Evolutionary conservation across 2,888 invertebrate species (phyloP).

Genomic region (Nephrotoma flavescens): DNA sequence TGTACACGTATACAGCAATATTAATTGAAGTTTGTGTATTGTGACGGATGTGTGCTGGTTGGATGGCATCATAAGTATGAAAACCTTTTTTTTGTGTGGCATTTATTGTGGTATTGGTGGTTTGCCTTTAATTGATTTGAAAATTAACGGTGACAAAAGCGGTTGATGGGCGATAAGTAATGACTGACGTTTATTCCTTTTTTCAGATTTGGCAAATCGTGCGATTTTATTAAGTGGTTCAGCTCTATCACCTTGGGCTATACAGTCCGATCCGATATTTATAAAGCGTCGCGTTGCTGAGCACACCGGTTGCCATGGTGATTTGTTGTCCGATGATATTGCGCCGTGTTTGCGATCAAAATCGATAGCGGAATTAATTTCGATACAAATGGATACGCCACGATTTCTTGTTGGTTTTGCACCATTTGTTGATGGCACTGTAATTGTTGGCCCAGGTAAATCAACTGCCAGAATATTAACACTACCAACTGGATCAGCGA

Average conservation of each 20-base stretch:
- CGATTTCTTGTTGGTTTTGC: constrained; percentile 78
- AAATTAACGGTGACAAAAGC: not conserved
- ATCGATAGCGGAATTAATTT: constrained; percentile 56
- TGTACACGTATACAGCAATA: not conserved
- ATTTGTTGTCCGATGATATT: constrained; percentile 65
- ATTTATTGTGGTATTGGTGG: not conserved
- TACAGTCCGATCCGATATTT: constrained; percentile 68
- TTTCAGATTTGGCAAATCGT: constrained; percentile 72
- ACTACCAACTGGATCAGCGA: constrained; percentile 30
- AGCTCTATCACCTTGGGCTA: constrained; percentile 81
- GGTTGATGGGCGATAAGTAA: not conserved
- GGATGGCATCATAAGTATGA: not conserved
- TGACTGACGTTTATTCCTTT: constrained; percentile 14
- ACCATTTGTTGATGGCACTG: constrained; percentile 87
- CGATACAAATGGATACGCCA: constrained; percentile 63
- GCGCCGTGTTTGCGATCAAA: constrained; percentile 72
- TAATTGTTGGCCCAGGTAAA: constrained; percentile 48
- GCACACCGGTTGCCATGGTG: constrained; percentile 70
- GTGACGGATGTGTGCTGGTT: not conserved
- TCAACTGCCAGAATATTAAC: constrained; percentile 23
- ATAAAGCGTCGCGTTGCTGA: constrained; percentile 71
- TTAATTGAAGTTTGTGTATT: not conserved
- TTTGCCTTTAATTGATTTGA: not conserved
- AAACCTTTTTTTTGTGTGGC: not conserved
- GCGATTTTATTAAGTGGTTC: constrained; percentile 82